Evolutionary conservation across 2,888 invertebrate genomes (phyloP).

Genomic region (Ctenicera cuprea): DNA sequence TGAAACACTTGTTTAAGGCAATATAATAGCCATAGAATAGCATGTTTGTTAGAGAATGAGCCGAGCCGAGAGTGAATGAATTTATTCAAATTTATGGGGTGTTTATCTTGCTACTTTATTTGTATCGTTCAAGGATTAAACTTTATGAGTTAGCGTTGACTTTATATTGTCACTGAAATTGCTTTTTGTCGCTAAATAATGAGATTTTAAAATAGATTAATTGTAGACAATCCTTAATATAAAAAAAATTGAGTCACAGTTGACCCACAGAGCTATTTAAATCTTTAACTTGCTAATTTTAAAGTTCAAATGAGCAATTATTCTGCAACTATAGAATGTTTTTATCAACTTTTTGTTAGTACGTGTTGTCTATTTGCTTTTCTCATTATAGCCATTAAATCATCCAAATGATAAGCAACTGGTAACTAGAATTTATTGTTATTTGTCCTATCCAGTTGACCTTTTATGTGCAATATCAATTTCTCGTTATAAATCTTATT

Average conservation of each 20-base stretch:
- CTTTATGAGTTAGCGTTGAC: not conserved
- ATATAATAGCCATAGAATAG: conserved; percentile 21
- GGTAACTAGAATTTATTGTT: conserved; percentile 5
- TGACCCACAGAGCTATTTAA: no score
- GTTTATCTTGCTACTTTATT: conserved; percentile 16
- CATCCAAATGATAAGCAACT: not conserved
- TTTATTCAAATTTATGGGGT: conserved; percentile 32
- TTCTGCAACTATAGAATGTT: no score
- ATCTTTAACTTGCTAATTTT: no score
- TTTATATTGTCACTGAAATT: not conserved
- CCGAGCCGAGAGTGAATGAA: conserved; percentile 19
- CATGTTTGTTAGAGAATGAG: conserved; percentile 12
- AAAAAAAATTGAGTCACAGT: no score
- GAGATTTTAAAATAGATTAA: not conserved
- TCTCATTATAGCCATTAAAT: no score
- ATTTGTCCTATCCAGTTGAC: conserved; percentile 1
- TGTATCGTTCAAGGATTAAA: not conserved
- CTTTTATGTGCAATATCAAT: not conserved
- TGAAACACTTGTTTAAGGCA: conserved; percentile 34
- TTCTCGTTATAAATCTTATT: no score
- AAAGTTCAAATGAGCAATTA: no score
- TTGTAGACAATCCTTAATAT: no score
- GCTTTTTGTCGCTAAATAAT: not conserved
- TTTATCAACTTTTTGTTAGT: no score
- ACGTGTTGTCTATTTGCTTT: no score